Evolutionary conservation across 2,113 vertebrate genomes (phyloP), one percentile per base, ranked within the genome.

Genomic region (Cebidichthys violaceus): DNA sequence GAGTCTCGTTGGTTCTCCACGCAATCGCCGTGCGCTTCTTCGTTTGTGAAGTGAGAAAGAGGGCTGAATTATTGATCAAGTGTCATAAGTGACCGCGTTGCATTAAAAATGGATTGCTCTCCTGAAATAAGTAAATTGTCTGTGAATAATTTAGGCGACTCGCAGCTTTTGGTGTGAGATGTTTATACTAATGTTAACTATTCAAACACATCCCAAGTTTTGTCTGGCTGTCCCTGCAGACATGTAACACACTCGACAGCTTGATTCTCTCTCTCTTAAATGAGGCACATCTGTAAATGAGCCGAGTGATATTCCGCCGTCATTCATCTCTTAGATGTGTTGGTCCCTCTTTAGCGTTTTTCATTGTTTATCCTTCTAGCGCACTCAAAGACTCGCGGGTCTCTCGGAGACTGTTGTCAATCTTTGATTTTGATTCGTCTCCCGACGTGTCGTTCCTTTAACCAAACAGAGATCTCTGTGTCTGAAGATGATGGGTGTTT

Each of bases 101-200:
- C 93, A 93, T 94, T 93, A 94, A 94, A 94, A 91, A 94, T 94
- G 80, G 69, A 94, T 92, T 4, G 41, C 74, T 43, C 87, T 90
- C 90, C 90, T 91, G 87, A 92, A 92, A 94, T 94, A 90, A 94
- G 92, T 94, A 90, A 94, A 93, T 92, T 89, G 90, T 84, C 61
- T 43, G 87, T 94, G 83, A 94, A 95, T 93, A 91, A 94, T 95
- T 93, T 72, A 94, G 77, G 47, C 6, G 75, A 45, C 72, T 84
- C 82, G 5, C 86, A 86, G 83, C 90, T 62, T 62, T 61, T 79
- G 57, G 74, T 70, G 75, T 41, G 84, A 62, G 74, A 71, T 90
- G 92, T 94, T 92, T 92, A 90, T 92, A 91, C 92, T 86, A 93
- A 95, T 95, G 89, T 88, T 86, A 87, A 84, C 87, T 89, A 91